Evolutionary conservation across 2,113 vertebrate species (phyloP).

Genomic region (Sialia sialis): DNA sequence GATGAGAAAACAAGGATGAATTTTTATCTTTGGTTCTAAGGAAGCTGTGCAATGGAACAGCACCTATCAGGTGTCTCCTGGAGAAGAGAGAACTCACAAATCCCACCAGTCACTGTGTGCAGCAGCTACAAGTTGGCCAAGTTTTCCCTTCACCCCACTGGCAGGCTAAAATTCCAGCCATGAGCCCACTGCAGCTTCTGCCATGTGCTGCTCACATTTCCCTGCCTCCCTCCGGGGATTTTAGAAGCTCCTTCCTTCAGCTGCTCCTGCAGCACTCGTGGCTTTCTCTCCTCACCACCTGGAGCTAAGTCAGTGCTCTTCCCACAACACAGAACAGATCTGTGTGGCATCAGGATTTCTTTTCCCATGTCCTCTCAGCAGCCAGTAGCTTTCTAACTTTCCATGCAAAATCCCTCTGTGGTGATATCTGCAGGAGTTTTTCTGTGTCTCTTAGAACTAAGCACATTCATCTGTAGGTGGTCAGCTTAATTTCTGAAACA

Average conservation of each 20-base stretch:
- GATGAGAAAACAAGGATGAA: background rate
- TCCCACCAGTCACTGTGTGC: background rate
- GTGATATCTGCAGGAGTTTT: background rate
- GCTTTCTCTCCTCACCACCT: background rate
- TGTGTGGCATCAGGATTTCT: background rate
- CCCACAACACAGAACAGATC: background rate
- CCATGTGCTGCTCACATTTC: background rate
- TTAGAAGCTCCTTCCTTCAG: background rate
- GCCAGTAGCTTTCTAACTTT: background rate
- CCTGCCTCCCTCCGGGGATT: background rate
- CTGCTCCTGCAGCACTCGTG: background rate
- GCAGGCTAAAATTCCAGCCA: background rate
- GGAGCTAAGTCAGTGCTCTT: background rate
- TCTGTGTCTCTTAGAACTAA: background rate
- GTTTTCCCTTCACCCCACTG: background rate
- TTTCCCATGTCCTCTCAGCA: background rate
- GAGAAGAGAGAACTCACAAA: background rate
- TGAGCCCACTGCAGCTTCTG: background rate
- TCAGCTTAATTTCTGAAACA: background rate
- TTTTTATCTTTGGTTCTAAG: background rate
- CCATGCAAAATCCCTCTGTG: background rate
- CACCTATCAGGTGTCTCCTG: fast-evolving
- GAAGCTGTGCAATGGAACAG: background rate
- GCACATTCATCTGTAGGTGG: background rate
- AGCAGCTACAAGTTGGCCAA: background rate